A percentile compares a stretch with the other conserved stretches of the same genome.
Evolutionary conservation across 2,797 vertebrate species (phyloP).

Genomic region (Anguilla anguilla): DNA sequence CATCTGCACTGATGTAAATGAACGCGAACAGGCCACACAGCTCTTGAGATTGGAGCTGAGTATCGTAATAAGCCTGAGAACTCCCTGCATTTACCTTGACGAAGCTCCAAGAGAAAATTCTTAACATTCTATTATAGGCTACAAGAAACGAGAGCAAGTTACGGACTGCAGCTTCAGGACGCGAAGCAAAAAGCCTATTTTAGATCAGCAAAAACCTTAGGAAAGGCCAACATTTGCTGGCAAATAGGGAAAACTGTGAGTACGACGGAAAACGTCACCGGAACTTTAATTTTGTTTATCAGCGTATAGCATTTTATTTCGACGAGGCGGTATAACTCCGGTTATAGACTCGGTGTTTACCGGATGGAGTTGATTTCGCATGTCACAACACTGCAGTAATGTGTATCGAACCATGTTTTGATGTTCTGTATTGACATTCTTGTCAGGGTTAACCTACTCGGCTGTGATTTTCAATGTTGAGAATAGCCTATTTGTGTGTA

Average conservation of each 20-base stretch:
- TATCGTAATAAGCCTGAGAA: background rate
- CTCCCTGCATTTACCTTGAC: background rate
- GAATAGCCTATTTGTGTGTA: background rate
- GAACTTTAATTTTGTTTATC: background rate
- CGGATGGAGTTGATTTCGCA: background rate
- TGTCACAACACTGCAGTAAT: background rate
- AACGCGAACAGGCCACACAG: constrained; percentile 2
- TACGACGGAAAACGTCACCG: background rate
- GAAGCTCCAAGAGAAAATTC: background rate
- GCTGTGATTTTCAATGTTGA: background rate
- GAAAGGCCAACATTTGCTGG: background rate
- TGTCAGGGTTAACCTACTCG: background rate
- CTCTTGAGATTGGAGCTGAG: too few species aligned
- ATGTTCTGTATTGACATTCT: background rate
- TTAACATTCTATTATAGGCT: background rate
- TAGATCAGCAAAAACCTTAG: background rate
- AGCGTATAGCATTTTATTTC: background rate
- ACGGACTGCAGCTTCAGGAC: background rate
- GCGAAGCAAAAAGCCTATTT: background rate
- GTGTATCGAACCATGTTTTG: background rate
- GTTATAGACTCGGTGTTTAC: background rate
- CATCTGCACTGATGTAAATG: constrained; percentile 26
- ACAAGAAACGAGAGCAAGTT: constrained; percentile 4
- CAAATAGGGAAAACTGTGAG: background rate
- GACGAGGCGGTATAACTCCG: background rate